phyloP scores from a whole-genome alignment of 2,797 vertebrate species.

The Avahi laniger region DNA sequence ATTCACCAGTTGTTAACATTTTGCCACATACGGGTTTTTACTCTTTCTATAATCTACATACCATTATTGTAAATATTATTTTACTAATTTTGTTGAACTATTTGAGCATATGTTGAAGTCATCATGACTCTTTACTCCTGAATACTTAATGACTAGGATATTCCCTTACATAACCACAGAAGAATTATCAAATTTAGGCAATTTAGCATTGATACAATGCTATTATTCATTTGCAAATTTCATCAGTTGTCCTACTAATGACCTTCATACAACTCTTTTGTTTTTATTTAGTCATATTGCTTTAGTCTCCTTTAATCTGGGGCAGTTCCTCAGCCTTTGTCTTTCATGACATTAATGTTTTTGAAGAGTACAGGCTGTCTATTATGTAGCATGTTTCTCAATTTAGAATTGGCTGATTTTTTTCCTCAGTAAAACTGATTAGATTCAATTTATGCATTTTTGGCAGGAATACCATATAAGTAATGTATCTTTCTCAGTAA shows the following conservation, averaged over 20 bases:
- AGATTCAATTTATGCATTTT: conserved; percentile 1
- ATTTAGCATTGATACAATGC: background rate
- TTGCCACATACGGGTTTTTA: background rate
- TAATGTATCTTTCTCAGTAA: background rate
- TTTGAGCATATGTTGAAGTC: background rate
- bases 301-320: background rate
- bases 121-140: background rate
- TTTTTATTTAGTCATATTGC: background rate
- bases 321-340: background rate
- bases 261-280: background rate
- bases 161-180: background rate
- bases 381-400: background rate
- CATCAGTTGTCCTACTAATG: background rate
- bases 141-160: background rate
- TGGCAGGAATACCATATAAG: background rate
- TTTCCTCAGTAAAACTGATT: background rate
- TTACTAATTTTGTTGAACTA: background rate
- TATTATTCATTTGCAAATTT: background rate
- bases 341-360: background rate
- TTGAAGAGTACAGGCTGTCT: background rate
- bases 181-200: conserved; percentile 18
- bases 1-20: background rate
- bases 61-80: background rate
- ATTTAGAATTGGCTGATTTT: background rate
- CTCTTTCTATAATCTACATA: background rate